Evolutionary conservation across 2,113 vertebrate genomes (phyloP).

Genomic region (Spilogale gracilis): DNA sequence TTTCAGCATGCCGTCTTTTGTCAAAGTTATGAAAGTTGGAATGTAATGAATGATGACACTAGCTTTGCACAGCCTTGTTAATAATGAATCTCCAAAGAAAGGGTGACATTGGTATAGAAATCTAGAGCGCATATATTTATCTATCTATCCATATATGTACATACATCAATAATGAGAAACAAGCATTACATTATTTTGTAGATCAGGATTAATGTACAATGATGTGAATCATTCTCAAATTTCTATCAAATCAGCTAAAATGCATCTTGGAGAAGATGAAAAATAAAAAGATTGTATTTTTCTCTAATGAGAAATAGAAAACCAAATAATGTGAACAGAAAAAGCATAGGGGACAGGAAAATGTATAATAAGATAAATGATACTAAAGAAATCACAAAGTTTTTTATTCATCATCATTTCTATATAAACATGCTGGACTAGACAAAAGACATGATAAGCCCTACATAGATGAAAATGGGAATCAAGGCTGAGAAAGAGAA

Average conservation of each 20-base stretch:
- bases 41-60: neutral
- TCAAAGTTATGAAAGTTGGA: neutral
- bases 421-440: neutral
- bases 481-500: neutral
- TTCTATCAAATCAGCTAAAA: neutral
- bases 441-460: rapidly evolving
- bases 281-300: neutral
- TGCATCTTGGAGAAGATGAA: neutral
- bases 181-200: neutral
- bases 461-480: neutral
- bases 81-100: neutral
- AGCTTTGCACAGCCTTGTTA: neutral
- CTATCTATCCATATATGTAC: neutral
- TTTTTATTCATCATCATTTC: neutral
- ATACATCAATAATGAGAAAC: neutral
- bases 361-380: neutral
- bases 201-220: neutral
- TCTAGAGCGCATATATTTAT: neutral
- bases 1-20: neutral
- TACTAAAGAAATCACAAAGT: neutral
- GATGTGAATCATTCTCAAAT: neutral
- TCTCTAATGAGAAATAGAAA: neutral
- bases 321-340: neutral
- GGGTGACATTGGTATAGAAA: neutral
- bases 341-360: neutral